Evolutionary conservation across 2,888 invertebrate genomes (phyloP), one percentile per base, ranked within the genome.

Genomic region (Drosophila mimica): DNA sequence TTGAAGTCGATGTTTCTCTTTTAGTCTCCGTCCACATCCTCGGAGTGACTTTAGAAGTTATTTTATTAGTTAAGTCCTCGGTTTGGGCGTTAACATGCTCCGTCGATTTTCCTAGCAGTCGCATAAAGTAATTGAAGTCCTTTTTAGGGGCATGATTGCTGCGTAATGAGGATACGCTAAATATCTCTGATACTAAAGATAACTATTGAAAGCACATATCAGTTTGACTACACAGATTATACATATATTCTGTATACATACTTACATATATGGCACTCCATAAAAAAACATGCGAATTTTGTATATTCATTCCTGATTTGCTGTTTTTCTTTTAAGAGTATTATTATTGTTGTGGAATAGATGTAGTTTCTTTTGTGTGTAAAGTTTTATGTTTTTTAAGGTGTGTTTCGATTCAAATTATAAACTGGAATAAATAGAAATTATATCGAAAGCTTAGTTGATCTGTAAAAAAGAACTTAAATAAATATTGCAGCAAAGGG

Each of bases 281-380:
- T 49, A 71, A 28, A 15, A 71, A 20, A 56, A 36, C 1, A 33
- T 31, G 13, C 15, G 36, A 51, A 56, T 56, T 63, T 56, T 13
- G 49, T 9, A 11, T 17, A 7, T 31, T 40, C 71, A 71, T 62
- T 20, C 33, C 15, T n/a, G 15, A 25, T 4, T 20, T 20, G 13
- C 13, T 20, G 13, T 20, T 1, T 13, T 15, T 3, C 2, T 20
- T 8, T 8, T 25, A 25, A 8, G 3, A 46, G 20, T 46, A 15
- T 56, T 49, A 25, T 20, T 3, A 20, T n/a, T 17, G 2, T 33
- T 13, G 28, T 25, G 4, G 25, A 13, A n/a, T 48, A 25, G 4
- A 25, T 33, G 2, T 31, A 40, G 13, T 40, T 65, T 38, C 17
- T 48, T 25, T 8, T 56, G 20, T 49, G 13, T 11, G 9, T 33